Percentiles rank a stretch among this genome's conserved stretches.
Evolutionary conservation across 2,113 vertebrate species (phyloP).

Genomic region (Phylloscopus trochiloides): DNA sequence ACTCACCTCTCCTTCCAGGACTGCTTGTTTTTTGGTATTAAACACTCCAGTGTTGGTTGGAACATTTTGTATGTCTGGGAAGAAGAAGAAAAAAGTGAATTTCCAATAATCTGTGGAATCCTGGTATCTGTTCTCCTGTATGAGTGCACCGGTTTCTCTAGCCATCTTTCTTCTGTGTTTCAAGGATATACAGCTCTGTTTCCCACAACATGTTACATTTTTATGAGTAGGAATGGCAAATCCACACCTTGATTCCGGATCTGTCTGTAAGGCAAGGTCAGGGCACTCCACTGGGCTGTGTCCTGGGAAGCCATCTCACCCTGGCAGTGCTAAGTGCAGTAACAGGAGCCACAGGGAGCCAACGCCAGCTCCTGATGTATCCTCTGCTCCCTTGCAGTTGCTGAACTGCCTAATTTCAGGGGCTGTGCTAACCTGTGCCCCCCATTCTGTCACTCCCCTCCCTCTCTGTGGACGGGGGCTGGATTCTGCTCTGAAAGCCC

Average conservation of each 20-base stretch:
- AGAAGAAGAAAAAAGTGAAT: background rate
- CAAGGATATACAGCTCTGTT: background rate
- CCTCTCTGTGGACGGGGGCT: rapidly evolving
- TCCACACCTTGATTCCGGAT: background rate
- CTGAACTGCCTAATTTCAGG: background rate
- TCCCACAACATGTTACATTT: background rate
- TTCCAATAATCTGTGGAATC: background rate
- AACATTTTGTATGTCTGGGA: background rate
- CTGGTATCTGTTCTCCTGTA: background rate
- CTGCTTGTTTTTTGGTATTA: background rate
- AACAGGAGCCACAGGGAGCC: background rate
- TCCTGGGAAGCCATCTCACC: background rate
- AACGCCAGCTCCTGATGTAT: background rate
- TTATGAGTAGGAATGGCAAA: background rate
- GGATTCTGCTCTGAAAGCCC: background rate
- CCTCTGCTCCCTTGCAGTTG: background rate
- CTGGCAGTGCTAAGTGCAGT: background rate
- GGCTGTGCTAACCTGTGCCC: rapidly evolving
- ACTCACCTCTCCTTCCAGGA: background rate
- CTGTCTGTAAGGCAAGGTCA: background rate
- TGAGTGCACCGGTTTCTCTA: background rate
- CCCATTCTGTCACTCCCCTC: background rate
- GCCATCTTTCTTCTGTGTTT: background rate
- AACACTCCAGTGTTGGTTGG: background rate
- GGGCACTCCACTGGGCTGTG: background rate